Percentiles rank a stretch among this genome's conserved stretches.
These are phyloP conservation scores for Botia almorhae DNA, from an alignment of 2,797 vertebrate genomes.

Conservation along the genomic window DNA sequence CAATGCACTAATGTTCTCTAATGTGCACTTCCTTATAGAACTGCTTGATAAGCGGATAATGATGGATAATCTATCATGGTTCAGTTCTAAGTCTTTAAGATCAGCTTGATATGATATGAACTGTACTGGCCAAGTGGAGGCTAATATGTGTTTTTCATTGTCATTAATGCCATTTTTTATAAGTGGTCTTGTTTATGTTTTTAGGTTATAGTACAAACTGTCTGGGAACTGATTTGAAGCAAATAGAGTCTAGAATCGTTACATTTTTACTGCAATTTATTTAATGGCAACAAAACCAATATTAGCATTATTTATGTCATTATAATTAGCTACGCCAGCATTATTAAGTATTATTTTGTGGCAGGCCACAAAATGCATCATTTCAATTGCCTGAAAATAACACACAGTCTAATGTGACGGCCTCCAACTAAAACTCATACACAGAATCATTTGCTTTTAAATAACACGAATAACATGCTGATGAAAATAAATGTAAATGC, in stretches of 20 bases:
- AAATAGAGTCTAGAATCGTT: neutral
- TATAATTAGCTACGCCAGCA: neutral
- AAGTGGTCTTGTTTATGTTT: slow-evolving; percentile 7
- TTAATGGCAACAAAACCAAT: neutral
- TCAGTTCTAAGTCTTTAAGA: neutral
- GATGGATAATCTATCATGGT: slow-evolving; percentile 15
- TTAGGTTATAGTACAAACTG: slow-evolving; percentile 16
- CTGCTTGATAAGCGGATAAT: slow-evolving; percentile 7
- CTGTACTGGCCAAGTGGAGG: neutral
- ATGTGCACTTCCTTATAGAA: slow-evolving; percentile 17
- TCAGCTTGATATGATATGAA: slow-evolving; percentile 13
- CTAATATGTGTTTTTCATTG: slow-evolving; percentile 11
- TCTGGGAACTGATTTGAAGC: neutral
- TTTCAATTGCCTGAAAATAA: neutral
- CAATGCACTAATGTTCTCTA: neutral
- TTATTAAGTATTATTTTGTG: neutral
- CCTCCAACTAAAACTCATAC: neutral
- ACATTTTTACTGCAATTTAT: neutral
- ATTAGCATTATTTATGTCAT: neutral
- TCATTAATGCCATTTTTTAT: slow-evolving; percentile 15
- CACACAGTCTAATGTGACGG: neutral
- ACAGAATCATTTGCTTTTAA: neutral
- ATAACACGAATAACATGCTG: neutral
- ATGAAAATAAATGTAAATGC: no score
- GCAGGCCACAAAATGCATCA: neutral